Conservation (phyloP, 2,113 vertebrate species). For the Sinocyclocheilus anshuiensis region DNA sequence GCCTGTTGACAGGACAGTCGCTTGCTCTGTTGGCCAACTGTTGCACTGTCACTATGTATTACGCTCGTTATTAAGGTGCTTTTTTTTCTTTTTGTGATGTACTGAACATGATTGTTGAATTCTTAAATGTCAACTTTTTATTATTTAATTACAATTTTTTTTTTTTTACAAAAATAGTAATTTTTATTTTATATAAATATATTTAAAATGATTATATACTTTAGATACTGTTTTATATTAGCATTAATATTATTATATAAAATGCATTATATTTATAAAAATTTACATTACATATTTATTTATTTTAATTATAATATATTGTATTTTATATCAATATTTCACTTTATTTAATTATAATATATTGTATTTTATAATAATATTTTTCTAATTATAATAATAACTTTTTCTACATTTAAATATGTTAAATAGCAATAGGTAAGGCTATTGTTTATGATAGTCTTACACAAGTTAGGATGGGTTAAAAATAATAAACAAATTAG, state of each 20-base stretch:
- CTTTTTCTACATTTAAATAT: background rate
- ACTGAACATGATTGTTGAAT: background rate
- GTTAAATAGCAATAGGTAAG: background rate
- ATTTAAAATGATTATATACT: background rate
- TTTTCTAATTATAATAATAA: background rate
- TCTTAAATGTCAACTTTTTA: background rate
- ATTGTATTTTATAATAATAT: background rate
- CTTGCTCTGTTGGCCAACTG: background rate
- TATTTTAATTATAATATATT: background rate
- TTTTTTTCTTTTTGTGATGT: background rate
- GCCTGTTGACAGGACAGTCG: background rate
- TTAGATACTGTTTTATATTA: background rate
- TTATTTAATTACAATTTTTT: background rate
- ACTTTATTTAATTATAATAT: background rate
- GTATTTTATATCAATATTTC: background rate
- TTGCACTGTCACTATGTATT: background rate
- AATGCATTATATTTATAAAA: background rate
- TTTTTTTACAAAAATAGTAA: background rate
- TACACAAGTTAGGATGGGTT: background rate
- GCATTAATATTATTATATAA: background rate
- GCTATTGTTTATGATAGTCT: background rate
- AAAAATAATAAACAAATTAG: background rate
- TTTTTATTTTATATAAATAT: background rate
- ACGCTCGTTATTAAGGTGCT: background rate
- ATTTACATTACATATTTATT: background rate